Conservation (phyloP, 2,888 invertebrate genomes). For the Ormyrus labotus region DNA sequence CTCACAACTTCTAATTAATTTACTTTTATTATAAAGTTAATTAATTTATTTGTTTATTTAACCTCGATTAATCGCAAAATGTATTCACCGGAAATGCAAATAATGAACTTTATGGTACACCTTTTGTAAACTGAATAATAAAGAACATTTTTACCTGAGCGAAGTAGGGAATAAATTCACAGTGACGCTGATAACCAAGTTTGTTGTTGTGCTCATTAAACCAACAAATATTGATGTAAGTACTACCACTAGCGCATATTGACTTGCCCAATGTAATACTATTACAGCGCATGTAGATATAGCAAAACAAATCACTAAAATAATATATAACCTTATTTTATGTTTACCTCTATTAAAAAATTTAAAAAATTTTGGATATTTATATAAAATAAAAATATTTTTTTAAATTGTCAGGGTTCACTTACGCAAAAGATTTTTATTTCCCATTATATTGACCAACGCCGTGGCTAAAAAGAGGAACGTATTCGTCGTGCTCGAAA, state of each 20-base stretch:
- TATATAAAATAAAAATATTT: slow-evolving; percentile 11
- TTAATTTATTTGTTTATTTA: no score
- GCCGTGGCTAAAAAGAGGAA: slow-evolving; percentile 60
- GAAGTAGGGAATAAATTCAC: slow-evolving; percentile 83
- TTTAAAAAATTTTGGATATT: background rate
- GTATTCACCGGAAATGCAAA: no score
- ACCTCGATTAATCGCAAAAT: no score
- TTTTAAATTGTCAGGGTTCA: slow-evolving; percentile 4
- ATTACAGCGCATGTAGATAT: slow-evolving; percentile 60
- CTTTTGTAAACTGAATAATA: background rate
- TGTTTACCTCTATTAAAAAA: background rate
- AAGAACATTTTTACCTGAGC: slow-evolving; percentile 76
- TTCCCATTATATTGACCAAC: slow-evolving; percentile 60
- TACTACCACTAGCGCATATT: slow-evolving; percentile 59
- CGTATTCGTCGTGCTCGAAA: slow-evolving; percentile 56
- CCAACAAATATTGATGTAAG: slow-evolving; percentile 65
- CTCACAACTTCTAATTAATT: no score
- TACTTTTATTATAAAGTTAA: no score
- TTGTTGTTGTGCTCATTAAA: slow-evolving; percentile 62
- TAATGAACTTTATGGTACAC: no score
- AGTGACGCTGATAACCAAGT: slow-evolving; percentile 79
- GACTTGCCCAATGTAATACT: slow-evolving; percentile 66
- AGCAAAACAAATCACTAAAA: slow-evolving; percentile 62
- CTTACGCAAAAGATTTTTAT: slow-evolving; percentile 65
- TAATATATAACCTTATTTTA: background rate